Base-by-base conservation (phyloP, 2,888 invertebrate genomes). In the Mylabris sibirica region DNA sequence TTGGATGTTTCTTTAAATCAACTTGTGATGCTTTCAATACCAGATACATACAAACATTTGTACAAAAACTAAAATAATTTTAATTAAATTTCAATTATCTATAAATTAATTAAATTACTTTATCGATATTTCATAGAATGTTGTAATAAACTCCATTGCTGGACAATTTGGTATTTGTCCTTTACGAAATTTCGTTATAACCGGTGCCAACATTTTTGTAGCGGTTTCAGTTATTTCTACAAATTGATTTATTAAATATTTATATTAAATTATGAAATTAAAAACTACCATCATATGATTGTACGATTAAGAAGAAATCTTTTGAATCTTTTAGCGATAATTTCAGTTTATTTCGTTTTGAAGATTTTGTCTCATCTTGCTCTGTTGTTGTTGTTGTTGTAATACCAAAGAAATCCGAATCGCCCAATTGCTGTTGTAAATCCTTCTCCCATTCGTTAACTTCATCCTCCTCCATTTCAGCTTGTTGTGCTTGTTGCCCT, bases 261-360 rank as follows among this genome's bases (percentile, higher is more conserved):
- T 2, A 8, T 3, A 1, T 20, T 49, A 20, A 20, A 22, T 30
- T 22, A 22, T 53, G 6, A 20, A 17, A 49, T 20, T 9, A 49
- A 8, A n/a, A 24, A 53, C 14, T 91, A 82, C 89, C 88, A 87
- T 93, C 91, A 80, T 92, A 95, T 26, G 57, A 26, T 83, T 97
- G 96, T 71, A 91, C 88, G 63, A 94, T 87, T 12, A 97, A 86
- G 4, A 91, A 82, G 81, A 97, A 92, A 85, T 98, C 97, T 2
- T 97, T 97, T 62, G 94, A 94, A 83, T 97, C 95, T 80, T 94
- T 93, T 81, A 92, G 89, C 73, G 97, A 85, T 64, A 96, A 83
- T 78, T 92, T 90, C 65, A 92, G 79, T 78, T 94, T 94, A 81
- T 97, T 92, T 66, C 92, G 88, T 78, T 91, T 90, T 14, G 91